Percentiles rank a stretch among this genome's conserved stretches.
phyloP scores from a whole-genome alignment of 2,888 invertebrate genomes.

The Stegophylla sp. region DNA sequence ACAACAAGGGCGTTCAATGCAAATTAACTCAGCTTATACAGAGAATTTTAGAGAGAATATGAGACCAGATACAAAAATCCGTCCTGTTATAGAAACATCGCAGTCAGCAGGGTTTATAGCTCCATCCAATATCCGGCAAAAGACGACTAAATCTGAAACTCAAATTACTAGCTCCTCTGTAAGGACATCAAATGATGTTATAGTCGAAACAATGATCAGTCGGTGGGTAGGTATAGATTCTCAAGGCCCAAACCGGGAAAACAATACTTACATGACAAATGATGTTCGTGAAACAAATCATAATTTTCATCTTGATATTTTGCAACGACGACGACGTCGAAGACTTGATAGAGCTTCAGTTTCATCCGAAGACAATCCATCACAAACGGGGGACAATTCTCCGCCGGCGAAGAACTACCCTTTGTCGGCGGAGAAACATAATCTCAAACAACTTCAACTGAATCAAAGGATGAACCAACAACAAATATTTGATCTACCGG shows the following conservation, averaged over 20 bases:
- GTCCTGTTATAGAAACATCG: background rate
- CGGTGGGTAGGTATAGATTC: background rate
- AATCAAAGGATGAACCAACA: background rate
- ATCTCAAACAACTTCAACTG: background rate
- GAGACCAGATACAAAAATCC: background rate
- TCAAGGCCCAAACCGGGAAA: background rate
- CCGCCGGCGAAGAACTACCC: background rate
- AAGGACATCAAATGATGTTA: background rate
- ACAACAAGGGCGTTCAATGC: background rate
- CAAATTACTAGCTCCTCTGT: background rate
- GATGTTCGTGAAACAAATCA: background rate
- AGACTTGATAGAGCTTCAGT: background rate
- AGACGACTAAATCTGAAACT: background rate
- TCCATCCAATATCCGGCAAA: background rate
- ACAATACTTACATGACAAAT: background rate
- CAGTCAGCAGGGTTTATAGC: background rate
- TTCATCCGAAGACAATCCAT: background rate
- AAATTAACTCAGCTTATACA: background rate
- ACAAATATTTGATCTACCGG: background rate
- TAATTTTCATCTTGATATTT: too few relatives aligned
- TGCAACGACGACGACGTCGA: background rate
- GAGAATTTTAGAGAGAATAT: too few relatives aligned
- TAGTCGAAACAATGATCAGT: background rate
- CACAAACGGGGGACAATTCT: background rate
- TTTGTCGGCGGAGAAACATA: background rate